Conservation (phyloP, 2,888 invertebrate genomes). For the Sesia bembeciformis region DNA sequence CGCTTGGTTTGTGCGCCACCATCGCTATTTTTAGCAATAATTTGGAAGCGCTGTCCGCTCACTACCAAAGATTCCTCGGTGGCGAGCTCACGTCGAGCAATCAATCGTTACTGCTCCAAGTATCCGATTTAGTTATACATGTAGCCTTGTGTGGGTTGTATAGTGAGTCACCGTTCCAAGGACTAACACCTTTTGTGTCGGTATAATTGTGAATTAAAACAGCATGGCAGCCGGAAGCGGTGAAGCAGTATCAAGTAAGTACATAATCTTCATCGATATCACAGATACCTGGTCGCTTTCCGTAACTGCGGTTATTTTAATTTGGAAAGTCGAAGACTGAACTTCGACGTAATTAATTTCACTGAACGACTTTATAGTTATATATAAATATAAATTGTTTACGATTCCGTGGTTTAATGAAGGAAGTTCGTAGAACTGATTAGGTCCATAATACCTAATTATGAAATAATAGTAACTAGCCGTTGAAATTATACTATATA, state of each 20-base stretch:
- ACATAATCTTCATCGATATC: too few species aligned
- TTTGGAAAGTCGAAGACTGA: too few species aligned
- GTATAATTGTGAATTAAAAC: slow-evolving; percentile 19
- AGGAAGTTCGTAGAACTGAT: too few species aligned
- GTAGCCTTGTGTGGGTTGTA: slow-evolving; percentile 12
- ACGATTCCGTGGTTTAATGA: too few species aligned
- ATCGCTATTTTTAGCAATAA: slow-evolving; percentile 52
- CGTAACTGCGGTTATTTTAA: too few species aligned
- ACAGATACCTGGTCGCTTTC: too few species aligned
- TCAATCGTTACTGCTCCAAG: slow-evolving; percentile 1
- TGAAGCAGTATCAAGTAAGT: slow-evolving; percentile 14
- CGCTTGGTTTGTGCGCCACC: slow-evolving; percentile 13
- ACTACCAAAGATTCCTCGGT: slow-evolving; percentile 31
- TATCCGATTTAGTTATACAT: slow-evolving; percentile 5
- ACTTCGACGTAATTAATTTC: too few species aligned
- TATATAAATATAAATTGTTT: too few species aligned
- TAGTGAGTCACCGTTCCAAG: slow-evolving; percentile 21
- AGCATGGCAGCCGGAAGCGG: slow-evolving; percentile 42
- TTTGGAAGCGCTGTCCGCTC: slow-evolving; percentile 31
- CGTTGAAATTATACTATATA: too few species aligned
- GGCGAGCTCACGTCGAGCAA: slow-evolving; percentile 40
- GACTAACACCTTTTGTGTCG: slow-evolving; percentile 19
- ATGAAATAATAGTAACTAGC: too few species aligned
- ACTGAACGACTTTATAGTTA: too few species aligned
- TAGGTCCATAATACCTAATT: too few species aligned